Base-by-base conservation (phyloP, 2,888 invertebrate genomes). In the Phymatocera aterrima region DNA sequence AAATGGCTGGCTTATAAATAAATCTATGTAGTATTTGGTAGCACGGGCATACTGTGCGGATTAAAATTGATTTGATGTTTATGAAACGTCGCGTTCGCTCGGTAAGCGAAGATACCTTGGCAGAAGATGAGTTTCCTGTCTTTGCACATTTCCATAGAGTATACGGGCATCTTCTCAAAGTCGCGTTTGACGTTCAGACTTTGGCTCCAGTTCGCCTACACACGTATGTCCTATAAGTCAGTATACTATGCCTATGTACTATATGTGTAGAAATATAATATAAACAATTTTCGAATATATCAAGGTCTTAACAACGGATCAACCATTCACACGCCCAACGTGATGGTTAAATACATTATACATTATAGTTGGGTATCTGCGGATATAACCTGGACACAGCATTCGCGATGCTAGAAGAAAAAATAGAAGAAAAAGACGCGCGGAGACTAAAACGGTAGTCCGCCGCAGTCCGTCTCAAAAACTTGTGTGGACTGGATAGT, bases 1-100 rank as follows among this genome's bases (percentile, higher is more conserved):
- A 84, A 85, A 83, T 83, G 82, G 72, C 80, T 68, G 81, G 80
- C 82, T 87, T 88, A 87, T 88, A 88, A 87, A 88, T 88, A 88
- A 86, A 84, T 85, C 81, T 82, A 84, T 82, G 83, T 81, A 80
- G 72, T 40, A 77, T 37, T 10, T 37, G 24, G 28, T 21, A 34
- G 43, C 28, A 40, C 15, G 40, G 24, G 57, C 75, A 18, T 64
- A 65, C 65, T 51, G 43, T 51, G 82, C 51, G 82, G 85, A 87
- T 87, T 86, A 86, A 89, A 88, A 88, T 87, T 89, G 87, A 88
- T 88, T 86, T 87, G 83, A 75, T 88, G 88, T 88, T 88, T 88
- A 85, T 84, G 86, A 87, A 85, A 86, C 86, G 86, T 87, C 86
- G n/a, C n/a, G n/a, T n/a, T n/a, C n/a, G n/a, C n/a, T n/a, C n/a